Evolutionary conservation across 2,113 vertebrate genomes (phyloP), one percentile per base, ranked within the genome.

Genomic region (Andinoacara biseriatus): DNA sequence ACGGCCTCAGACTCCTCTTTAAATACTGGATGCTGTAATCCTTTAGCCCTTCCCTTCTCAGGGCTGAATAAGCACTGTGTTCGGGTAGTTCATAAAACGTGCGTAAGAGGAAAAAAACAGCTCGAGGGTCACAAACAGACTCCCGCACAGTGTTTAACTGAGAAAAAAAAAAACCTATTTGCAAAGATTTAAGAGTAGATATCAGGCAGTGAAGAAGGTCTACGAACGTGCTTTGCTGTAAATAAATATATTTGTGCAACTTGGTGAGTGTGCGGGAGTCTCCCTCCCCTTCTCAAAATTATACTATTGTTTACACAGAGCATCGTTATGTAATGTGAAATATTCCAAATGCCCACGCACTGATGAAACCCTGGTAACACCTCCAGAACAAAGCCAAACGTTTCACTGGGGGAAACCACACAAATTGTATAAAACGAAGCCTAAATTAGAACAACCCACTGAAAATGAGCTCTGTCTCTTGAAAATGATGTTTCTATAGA

Each of bases 281-380:
- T 72, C 40, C 67, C 67, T 8, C 46, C 67, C 17, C 46, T 31
- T 31, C 67, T 72, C 67, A 72, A 20, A 52, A 52, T 72, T 29
- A 72, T 54, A 72, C 46, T 72, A 72, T 72, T 72, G 67, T 72
- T 72, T 72, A 72, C 67, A 72, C 26, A 31, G 67, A 72, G 10
- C 17, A 52, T 31, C 13, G 26, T 72, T 72, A 72, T 72, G 15
- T 72, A 72, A 72, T 31, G 52, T 72, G 46, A 72, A 72, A 72
- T 33, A 52, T 52, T 72, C 46, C 65, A 52, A 31, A 52, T 31
- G 20, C 67, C 67, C 67, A 72, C 67, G 10, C 67, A 72, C 18
- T 52, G 67, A 72, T 54, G 67, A 72, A 31, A 33, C 40, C 67
- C 67, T 54, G 67, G 67, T 18, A 72, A 72, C 65, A 52, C 43